These are phyloP conservation scores for Parnassius glacialis DNA, from an alignment of 2,888 invertebrate species.

Conservation along the genomic window DNA sequence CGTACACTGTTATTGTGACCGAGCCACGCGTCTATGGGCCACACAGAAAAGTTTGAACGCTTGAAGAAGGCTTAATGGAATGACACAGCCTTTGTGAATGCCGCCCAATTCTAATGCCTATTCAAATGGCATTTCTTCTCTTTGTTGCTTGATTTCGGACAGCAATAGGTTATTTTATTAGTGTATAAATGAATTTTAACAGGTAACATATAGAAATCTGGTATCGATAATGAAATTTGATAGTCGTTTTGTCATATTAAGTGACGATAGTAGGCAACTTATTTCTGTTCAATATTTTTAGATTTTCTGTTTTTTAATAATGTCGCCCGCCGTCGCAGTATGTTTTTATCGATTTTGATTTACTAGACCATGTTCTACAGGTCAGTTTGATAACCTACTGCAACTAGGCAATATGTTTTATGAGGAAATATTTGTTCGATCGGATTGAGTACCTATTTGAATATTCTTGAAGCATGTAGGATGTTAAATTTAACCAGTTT, in stretches of 20 bases:
- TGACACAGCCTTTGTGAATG: constrained; percentile 78
- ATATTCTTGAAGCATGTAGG: neutral
- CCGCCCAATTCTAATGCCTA: constrained; percentile 81
- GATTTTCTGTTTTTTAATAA: constrained; percentile 28
- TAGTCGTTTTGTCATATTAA: constrained; percentile 42
- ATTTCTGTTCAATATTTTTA: constrained; percentile 24
- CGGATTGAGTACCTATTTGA: constrained; percentile 15
- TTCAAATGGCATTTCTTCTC: constrained; percentile 79
- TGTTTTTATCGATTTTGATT: constrained; percentile 27
- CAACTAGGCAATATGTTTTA: constrained; percentile 11
- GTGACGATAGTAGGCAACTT: constrained; percentile 34
- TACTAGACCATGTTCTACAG: constrained; percentile 20
- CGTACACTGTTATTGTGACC: constrained; percentile 45
- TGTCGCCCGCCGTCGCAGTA: constrained; percentile 19
- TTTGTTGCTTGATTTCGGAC: constrained; percentile 79
- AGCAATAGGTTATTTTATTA: constrained; percentile 79
- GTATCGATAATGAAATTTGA: constrained; percentile 50
- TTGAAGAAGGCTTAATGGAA: constrained; percentile 80
- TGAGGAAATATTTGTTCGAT: constrained; percentile 13
- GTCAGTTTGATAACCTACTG: constrained; percentile 17
- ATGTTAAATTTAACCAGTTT: constrained; percentile 9
- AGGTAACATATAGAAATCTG: constrained; percentile 60
- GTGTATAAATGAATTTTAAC: constrained; percentile 69
- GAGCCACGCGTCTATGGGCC: constrained; percentile 74
- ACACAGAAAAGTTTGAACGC: constrained; percentile 70